phyloP scores from a whole-genome alignment of 2,888 invertebrate genomes.

The Apoda limacodes region DNA sequence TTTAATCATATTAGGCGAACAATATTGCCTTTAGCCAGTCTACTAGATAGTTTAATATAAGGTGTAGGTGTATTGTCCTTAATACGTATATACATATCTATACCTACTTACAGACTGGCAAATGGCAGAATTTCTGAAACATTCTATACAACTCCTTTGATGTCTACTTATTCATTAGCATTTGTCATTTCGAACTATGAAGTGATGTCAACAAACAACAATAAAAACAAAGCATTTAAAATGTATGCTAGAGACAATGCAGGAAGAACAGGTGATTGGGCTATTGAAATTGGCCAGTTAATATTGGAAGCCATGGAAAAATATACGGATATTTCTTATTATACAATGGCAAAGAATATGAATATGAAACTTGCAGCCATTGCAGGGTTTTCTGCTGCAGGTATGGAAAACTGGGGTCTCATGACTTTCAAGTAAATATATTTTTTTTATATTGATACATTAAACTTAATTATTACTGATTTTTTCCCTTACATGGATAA shows the following conservation, averaged over 20 bases:
- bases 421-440: slow-evolving; percentile 75
- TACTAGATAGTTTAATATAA: too few species aligned
- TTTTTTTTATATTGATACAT: slow-evolving; percentile 1
- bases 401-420: slow-evolving; percentile 90
- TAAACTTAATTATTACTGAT: too few species aligned
- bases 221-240: slow-evolving; percentile 34
- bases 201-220: slow-evolving; percentile 27
- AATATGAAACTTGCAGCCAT: slow-evolving; percentile 80
- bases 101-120: slow-evolving; percentile 21
- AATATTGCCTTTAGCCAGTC: too few species aligned
- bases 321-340: slow-evolving; percentile 64
- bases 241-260: slow-evolving; percentile 57
- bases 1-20: too few species aligned
- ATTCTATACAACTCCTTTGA: slow-evolving; percentile 72
- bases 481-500: too few species aligned
- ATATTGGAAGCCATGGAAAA: slow-evolving; percentile 65
- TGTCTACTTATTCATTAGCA: slow-evolving; percentile 88
- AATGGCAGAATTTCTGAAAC: slow-evolving; percentile 38
- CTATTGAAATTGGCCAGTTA: slow-evolving; percentile 49
- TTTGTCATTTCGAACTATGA: slow-evolving; percentile 86
- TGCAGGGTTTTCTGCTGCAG: slow-evolving; percentile 82
- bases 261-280: slow-evolving; percentile 45
- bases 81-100: too few species aligned
- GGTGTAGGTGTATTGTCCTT: too few species aligned
- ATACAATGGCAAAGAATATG: slow-evolving; percentile 58